These are phyloP conservation scores for Chelon labrosus DNA, from an alignment of 2,797 vertebrate species.

Conservation along the genomic window DNA sequence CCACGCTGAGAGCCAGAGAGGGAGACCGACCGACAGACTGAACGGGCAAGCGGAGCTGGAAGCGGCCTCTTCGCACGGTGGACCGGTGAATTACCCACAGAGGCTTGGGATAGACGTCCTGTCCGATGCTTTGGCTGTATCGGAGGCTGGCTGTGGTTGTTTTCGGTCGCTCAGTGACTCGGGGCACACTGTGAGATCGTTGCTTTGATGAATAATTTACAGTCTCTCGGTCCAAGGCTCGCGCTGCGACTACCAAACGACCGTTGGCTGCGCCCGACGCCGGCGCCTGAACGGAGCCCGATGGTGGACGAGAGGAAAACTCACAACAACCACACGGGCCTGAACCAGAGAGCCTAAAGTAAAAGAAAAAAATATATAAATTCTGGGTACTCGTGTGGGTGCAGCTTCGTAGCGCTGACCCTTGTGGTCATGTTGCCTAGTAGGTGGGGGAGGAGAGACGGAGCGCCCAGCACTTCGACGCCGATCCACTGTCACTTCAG, in stretches of 20 bases:
- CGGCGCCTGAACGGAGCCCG: constrained; percentile 58
- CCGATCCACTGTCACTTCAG: constrained; percentile 58
- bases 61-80: constrained; percentile 53
- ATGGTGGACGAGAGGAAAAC: constrained; percentile 70
- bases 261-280: constrained; percentile 63
- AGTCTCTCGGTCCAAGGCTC: constrained; percentile 57
- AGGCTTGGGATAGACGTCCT: neutral
- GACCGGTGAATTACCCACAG: constrained; percentile 32
- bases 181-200: constrained; percentile 20
- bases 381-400: neutral
- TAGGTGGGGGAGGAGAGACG: constrained; percentile 78
- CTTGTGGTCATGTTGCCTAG: constrained; percentile 81
- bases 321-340: constrained; percentile 18
- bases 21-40: constrained; percentile 6
- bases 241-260: constrained; percentile 52
- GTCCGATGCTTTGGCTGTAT: neutral
- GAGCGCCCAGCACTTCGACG: constrained; percentile 58
- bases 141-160: constrained; percentile 6
- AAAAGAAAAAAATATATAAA: neutral
- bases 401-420: constrained; percentile 52
- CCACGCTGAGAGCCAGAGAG: constrained; percentile 59
- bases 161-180: constrained; percentile 31
- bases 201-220: constrained; percentile 81
- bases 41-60: constrained; percentile 45
- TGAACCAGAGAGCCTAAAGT: neutral